Evolutionary conservation across 1,140 invertebrate genomes (phyloP).

Genomic region (Sminthurides bifidus): DNA sequence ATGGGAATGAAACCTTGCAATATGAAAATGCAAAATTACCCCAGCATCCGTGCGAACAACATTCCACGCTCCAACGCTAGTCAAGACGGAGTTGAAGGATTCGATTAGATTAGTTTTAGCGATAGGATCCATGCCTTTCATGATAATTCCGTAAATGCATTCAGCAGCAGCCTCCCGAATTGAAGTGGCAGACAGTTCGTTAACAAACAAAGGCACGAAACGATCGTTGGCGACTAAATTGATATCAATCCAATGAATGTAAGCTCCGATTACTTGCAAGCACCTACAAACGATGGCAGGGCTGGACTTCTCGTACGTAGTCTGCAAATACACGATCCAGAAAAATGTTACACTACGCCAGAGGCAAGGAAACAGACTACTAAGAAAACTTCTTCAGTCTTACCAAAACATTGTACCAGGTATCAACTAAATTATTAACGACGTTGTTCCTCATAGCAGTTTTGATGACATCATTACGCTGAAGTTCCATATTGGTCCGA

Average conservation of each 20-base stretch:
- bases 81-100: constrained; percentile 41
- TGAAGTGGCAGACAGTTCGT: constrained; percentile 36
- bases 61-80: constrained; percentile 32
- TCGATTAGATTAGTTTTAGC: constrained; percentile 46
- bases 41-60: not conserved
- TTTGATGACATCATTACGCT: constrained; percentile 44
- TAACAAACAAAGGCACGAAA: constrained; percentile 44
- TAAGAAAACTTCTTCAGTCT: constrained; percentile 14
- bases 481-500: constrained; percentile 41
- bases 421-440: constrained; percentile 42
- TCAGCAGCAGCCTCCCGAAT: constrained; percentile 44
- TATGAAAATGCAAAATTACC: constrained; percentile 6
- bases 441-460: constrained; percentile 46
- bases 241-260: constrained; percentile 50
- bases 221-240: constrained; percentile 45
- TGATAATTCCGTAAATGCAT: constrained; percentile 45
- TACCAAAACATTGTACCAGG: constrained; percentile 48
- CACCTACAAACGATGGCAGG: constrained; percentile 41
- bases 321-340: constrained; percentile 24
- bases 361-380: not conserved
- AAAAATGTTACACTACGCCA: not conserved
- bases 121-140: constrained; percentile 49
- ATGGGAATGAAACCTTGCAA: not conserved
- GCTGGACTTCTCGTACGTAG: constrained; percentile 35
- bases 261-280: constrained; percentile 46